Base-by-base conservation (phyloP, 2,888 invertebrate species). In the Euproctis similis region DNA sequence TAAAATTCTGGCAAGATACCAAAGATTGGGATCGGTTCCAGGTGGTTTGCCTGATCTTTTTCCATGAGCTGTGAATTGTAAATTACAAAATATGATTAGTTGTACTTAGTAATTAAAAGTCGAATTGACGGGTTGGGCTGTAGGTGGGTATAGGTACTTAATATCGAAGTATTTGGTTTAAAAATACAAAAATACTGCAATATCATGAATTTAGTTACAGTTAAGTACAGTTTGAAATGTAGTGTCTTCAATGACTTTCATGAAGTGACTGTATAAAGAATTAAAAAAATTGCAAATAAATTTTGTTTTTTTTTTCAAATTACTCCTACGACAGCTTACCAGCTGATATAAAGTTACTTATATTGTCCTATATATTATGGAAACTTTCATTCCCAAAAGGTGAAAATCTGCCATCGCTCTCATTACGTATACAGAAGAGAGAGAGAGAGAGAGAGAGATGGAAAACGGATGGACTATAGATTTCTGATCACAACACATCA, bases 31-130 rank as follows among this genome's bases (percentile, higher is more conserved):
- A 1, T 77, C 68, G 2, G 70, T 53, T 6, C 64, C 58, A 2
- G 75, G 65, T 0, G 58, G 59, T 37, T 68, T 70, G 12, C 81
- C 85, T 5, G 85, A 89, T 12, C 89, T 72, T 62, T 89, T 89
- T 9, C 89, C 90, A 44, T 89, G 89, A 12, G 87, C 90, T 90
- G 67, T 5, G 81, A 85, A 26, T 12, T n/a, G n/a, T n/a, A n/a
- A n/a, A n/a, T n/a, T n/a, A n/a, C n/a, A n/a, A n/a, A n/a, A n/a
- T n/a, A n/a, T n/a, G n/a, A n/a, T n/a, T n/a, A n/a, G n/a, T n/a
- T n/a, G n/a, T n/a, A n/a, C n/a, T n/a, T n/a, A n/a, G n/a, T n/a
- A n/a, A n/a, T n/a, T n/a, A n/a, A n/a, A n/a, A n/a, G n/a, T n/a
- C n/a, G n/a, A n/a, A n/a, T n/a, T n/a, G n/a, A n/a, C n/a, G n/a